Conservation (phyloP, 1,140 invertebrate genomes). For the Pseudomyrmex cubaensis region DNA sequence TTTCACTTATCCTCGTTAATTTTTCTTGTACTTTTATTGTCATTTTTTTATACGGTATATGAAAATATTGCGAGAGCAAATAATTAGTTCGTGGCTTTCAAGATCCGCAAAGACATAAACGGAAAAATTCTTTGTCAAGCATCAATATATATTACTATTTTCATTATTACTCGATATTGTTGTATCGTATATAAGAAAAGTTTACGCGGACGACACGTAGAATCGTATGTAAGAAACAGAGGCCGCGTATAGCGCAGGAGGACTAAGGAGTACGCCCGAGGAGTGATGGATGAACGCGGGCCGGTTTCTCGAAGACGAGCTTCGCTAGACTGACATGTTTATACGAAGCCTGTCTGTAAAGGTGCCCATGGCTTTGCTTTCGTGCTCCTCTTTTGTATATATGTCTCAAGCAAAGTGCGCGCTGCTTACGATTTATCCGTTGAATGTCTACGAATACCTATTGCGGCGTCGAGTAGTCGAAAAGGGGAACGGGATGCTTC, state of each 20-base stretch:
- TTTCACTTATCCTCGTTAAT: constrained; percentile 2
- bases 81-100: too few species aligned
- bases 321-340: constrained; percentile 83
- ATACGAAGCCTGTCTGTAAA: constrained; percentile 82
- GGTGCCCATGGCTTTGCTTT: constrained; percentile 73
- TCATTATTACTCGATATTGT: not conserved
- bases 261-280: constrained; percentile 31
- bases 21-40: not conserved
- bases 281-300: constrained; percentile 82
- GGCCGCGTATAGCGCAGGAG: constrained; percentile 45
- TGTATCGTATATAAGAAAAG: constrained; percentile 14
- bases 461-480: constrained; percentile 64
- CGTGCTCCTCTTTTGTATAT: constrained; percentile 79
- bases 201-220: constrained; percentile 13
- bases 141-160: not conserved
- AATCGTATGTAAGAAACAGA: constrained; percentile 50
- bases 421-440: constrained; percentile 78
- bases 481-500: constrained; percentile 47
- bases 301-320: constrained; percentile 75
- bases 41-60: not conserved
- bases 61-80: too few species aligned
- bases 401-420: constrained; percentile 71
- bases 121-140: not conserved
- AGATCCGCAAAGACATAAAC: too few species aligned
- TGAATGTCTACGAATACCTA: constrained; percentile 77